Conservation (phyloP, 2,797 vertebrate species). For the Diceros bicornis region DNA sequence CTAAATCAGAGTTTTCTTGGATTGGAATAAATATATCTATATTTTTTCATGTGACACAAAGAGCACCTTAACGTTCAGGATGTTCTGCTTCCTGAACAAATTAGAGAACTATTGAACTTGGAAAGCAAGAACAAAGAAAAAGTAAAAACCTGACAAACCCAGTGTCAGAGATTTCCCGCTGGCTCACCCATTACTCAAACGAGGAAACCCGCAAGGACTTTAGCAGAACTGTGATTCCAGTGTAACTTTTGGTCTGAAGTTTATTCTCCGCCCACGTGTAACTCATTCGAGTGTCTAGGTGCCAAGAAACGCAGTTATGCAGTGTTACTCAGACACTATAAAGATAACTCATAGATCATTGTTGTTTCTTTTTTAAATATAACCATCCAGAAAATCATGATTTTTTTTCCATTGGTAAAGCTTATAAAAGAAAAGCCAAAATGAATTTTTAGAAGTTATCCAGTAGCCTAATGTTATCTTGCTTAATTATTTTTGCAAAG, state of each 20-base stretch:
- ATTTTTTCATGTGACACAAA: neutral
- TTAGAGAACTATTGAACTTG: constrained; percentile 21
- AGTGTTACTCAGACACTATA: neutral
- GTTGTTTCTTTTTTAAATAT: neutral
- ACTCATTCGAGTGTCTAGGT: neutral
- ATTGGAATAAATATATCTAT: neutral
- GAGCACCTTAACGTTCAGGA: constrained; percentile 53
- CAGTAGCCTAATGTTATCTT: neutral
- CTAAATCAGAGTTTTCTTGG: neutral
- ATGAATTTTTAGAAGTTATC: neutral
- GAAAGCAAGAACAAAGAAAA: constrained; percentile 44
- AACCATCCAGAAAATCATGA: constrained; percentile 1
- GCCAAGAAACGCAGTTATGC: neutral
- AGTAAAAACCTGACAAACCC: constrained; percentile 25
- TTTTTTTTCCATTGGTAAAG: neutral
- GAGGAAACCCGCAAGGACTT: neutral
- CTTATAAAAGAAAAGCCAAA: neutral
- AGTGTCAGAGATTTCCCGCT: neutral
- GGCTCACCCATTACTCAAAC: neutral
- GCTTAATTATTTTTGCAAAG: constrained; percentile 65
- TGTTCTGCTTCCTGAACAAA: constrained; percentile 66
- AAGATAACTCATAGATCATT: neutral
- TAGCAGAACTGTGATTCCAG: neutral
- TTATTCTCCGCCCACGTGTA: neutral
- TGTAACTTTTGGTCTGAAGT: neutral